Conservation (phyloP, 2,113 vertebrate genomes). For the Bettongia penicillata region DNA sequence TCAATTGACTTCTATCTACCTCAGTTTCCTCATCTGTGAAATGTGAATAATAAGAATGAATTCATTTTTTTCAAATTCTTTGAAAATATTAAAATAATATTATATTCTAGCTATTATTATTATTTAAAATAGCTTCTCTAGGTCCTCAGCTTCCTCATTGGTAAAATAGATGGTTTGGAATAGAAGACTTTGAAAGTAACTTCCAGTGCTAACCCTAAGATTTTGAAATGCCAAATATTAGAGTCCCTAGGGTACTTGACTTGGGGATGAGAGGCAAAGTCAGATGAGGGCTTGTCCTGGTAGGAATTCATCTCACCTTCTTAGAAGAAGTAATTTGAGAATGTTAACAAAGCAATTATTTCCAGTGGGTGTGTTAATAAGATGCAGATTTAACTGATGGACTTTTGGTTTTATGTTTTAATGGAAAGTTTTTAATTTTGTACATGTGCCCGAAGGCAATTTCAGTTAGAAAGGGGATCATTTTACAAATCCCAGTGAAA, state of each 20-base stretch:
- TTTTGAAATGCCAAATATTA: not conserved
- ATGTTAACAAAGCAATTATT: constrained; percentile 38
- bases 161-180: not conserved
- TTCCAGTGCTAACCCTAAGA: not conserved
- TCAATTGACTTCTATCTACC: not conserved
- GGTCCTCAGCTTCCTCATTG: not conserved
- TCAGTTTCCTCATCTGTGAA: not conserved
- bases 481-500: constrained; percentile 37
- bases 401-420: constrained; percentile 48
- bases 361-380: constrained; percentile 28
- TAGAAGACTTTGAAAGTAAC: not conserved
- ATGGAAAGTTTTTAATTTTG: constrained; percentile 14
- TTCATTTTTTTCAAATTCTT: not conserved
- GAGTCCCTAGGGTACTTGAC: not conserved
- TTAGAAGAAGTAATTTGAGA: constrained; percentile 16
- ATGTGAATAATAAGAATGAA: not conserved
- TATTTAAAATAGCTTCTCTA: not conserved
- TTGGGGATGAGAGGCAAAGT: not conserved
- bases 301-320: not conserved
- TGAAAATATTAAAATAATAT: not conserved
- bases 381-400: not conserved
- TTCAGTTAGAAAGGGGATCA: not conserved
- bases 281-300: not conserved
- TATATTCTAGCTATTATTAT: not conserved
- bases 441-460: constrained; percentile 16